phyloP scores from a whole-genome alignment of 92 coral and sea anemone genomes.

The Porites divaricata region DNA sequence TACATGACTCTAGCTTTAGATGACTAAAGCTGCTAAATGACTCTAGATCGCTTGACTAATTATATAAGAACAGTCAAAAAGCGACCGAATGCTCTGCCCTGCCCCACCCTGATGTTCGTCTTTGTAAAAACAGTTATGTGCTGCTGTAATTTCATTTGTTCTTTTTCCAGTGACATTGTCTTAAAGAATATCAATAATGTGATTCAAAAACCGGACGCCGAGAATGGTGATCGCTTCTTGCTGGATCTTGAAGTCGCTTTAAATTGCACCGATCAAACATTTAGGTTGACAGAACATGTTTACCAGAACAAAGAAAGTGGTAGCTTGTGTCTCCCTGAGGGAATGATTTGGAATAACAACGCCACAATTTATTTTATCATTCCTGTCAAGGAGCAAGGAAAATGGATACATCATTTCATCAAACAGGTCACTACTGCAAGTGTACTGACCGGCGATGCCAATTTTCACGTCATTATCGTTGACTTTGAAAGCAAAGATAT shows the following conservation, averaged over 20 bases:
- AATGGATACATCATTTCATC: slow-evolving; percentile 36
- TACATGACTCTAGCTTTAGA: no score
- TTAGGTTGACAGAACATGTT: slow-evolving; percentile 38
- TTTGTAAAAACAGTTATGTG: no score
- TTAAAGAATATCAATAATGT: slow-evolving; percentile 22
- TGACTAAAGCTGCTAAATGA: no score
- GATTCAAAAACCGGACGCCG: slow-evolving; percentile 32
- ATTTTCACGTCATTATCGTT: slow-evolving; percentile 25
- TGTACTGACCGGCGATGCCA: slow-evolving; percentile 17
- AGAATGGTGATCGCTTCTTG: slow-evolving; percentile 41
- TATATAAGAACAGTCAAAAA: no score
- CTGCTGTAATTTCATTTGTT: background rate
- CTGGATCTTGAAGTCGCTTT: slow-evolving; percentile 23
- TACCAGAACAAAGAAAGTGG: slow-evolving; percentile 27
- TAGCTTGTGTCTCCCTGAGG: slow-evolving; percentile 36
- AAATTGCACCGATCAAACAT: background rate
- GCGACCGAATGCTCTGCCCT: no score
- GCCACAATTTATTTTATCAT: slow-evolving; percentile 15
- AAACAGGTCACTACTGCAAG: slow-evolving; percentile 4
- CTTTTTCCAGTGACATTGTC: slow-evolving; percentile 9
- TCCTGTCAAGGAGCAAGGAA: slow-evolving; percentile 39
- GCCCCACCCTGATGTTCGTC: no score
- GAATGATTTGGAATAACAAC: slow-evolving; percentile 26
- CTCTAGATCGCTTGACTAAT: no score
- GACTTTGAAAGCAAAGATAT: slow-evolving; percentile 32